Base-by-base conservation (phyloP, 53 echinoderm and acorn worm genomes). In the Temnopleurus reevesii region DNA sequence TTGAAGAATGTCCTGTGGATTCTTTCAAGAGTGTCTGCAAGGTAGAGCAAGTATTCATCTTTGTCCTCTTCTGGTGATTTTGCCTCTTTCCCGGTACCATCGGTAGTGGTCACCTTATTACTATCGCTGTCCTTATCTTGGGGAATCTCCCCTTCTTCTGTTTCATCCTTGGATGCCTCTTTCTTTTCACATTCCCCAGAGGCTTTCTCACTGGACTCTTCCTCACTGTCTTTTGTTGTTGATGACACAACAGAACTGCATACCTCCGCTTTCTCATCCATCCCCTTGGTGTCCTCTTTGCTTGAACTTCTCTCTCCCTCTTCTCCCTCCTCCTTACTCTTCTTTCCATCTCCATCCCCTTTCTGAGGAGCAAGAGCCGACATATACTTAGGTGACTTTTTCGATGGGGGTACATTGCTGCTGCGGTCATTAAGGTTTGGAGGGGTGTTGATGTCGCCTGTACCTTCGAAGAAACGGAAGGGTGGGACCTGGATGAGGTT, bases 391-490 rank as follows among this genome's bases (percentile, higher is more conserved):
- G 17, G 51, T 0, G 49, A 15, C 24, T 31, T 51, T 85, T 91
- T 71, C 81, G 13, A 54, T 15, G 53, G 77, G 4, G 81, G 90
- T 6, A 34, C 35, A 38, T 58, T 90, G 21, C 19, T 60, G 77
- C 79, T 53, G 44, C 89, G 83, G 8, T 60, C 77, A 27, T 60
- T 17, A 4, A 94, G 27, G 27, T 94, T 94, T 35, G 91, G 89
- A 30, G 96, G 96, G 18, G 93, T 83, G 81, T 96, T 96, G 89
- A 96, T 99, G 77, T 99, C 99, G 0, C 94, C 96, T 1, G 96
- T 96, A 34, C 96, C 99, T 81, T 91, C 93, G 91, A 99, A 99
- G 89, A 92, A 99, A 47, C 90, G 93, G 90, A 92, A 99, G 9
- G 99, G 94, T 17, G 92, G 92, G 30, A 99, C 99, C 59, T 94